Evolutionary conservation across 2,797 vertebrate species (phyloP).

Genomic region (Acrocephalus scirpaceus): DNA sequence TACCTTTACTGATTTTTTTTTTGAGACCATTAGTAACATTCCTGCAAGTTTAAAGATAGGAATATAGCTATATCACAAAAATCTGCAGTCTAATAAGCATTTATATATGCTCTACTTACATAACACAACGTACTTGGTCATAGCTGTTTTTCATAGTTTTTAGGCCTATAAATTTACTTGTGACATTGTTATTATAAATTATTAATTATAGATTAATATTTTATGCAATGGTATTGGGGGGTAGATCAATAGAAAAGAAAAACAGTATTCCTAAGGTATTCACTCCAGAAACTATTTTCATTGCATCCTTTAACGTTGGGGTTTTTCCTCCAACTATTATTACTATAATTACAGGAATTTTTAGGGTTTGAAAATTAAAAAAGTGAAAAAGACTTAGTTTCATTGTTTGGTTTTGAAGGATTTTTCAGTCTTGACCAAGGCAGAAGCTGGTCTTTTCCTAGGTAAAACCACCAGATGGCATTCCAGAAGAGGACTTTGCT

Average conservation of each 20-base stretch:
- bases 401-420: not conserved
- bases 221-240: not conserved
- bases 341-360: not conserved
- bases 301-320: not conserved
- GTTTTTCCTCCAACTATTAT: not conserved
- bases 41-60: not conserved
- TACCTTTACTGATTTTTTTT: not conserved
- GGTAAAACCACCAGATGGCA: conserved; percentile 69
- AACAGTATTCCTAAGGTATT: not conserved
- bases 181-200: not conserved
- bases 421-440: not conserved
- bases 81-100: not conserved
- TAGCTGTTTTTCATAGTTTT: not conserved
- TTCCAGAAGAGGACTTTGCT: conserved; percentile 21
- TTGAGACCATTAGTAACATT: not conserved
- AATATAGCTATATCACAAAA: not conserved
- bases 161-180: not conserved
- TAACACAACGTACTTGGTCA: not conserved
- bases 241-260: not conserved
- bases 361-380: not conserved
- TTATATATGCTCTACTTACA: not conserved
- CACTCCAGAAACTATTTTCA: not conserved
- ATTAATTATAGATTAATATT: not conserved
- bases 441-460: not conserved
- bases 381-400: not conserved